Base-by-base conservation (phyloP, 1,140 invertebrate species). In the Adelges cooleyi region DNA sequence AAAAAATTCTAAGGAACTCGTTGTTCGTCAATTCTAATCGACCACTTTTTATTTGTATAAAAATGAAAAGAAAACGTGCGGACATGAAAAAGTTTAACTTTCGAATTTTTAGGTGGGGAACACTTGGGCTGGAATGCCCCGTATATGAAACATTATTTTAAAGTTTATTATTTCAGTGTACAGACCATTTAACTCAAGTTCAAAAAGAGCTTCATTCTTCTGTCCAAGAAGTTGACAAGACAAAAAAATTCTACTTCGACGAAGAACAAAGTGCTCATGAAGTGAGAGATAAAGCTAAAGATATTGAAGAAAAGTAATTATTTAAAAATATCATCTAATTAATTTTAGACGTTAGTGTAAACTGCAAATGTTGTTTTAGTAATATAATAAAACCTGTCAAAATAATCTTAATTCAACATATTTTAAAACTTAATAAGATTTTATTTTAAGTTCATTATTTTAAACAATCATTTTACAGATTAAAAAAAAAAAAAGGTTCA, bases 401-500 rank as follows among this genome's bases (percentile, higher is more conserved):
- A n/a, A n/a, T n/a, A n/a, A n/a, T 38, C 36, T 38, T 38, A 13
- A 38, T 8, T 38, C 6, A 38, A 38, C 13, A 38, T 38, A 13
- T 38, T 8, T 23, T 49, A 23, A 23, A 51, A 8, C 2, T 2
- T 10, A 10, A 51, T 33, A 33, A 0, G 0, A 15, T 33, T 33
- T 33, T 27, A 29, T 38, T 22, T n/a, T 38, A 13, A 20, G 9
- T 9, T 38, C 18, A 1, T 1, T 15, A 2, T 1, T 36, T 69
- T 66, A 71, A n/a, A n/a, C n/a, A n/a, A n/a, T n/a, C 72, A 69
- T 74, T 71, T 77, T 80, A 42, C 76, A 92, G 89, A 75, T 77
- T 96, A 66, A 95, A 95, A 79, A 92, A 92, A 80, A 95, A 95
- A 78, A 95, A 95, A 71, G 92, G 91, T 27, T 91, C 91, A 2